Conservation (phyloP, 2,888 invertebrate species). For the Ashinkailepas kermadecensis region DNA sequence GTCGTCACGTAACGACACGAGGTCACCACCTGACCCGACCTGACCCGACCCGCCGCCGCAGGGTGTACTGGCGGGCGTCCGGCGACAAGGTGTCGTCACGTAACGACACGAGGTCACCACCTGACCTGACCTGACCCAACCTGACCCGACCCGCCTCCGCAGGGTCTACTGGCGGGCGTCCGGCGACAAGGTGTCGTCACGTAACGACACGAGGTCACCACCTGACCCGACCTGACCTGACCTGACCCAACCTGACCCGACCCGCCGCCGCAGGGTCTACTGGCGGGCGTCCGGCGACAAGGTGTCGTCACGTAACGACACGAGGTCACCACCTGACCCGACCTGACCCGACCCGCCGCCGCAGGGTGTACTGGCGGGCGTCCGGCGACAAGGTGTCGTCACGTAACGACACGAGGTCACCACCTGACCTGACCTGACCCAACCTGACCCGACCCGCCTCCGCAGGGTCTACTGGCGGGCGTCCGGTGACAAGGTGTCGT, state of each 20-base stretch:
- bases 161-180: slow-evolving; percentile 10
- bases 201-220: neutral
- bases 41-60: neutral
- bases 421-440: too few species aligned
- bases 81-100: neutral
- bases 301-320: neutral
- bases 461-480: slow-evolving; percentile 11
- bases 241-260: too few species aligned
- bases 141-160: neutral
- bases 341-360: neutral
- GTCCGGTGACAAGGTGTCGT: neutral
- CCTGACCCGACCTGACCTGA: too few species aligned
- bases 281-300: neutral
- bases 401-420: neutral
- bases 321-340: neutral
- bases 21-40: neutral
- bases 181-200: neutral
- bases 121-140: too few species aligned
- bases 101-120: neutral
- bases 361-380: slow-evolving; percentile 9
- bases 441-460: neutral
- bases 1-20: neutral
- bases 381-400: neutral
- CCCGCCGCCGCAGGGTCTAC: slow-evolving; percentile 1
- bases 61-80: slow-evolving; percentile 6